Evolutionary conservation across 2,797 vertebrate species (phyloP), one percentile per base, ranked within the genome.

Genomic region (Periophthalmus magnuspinnatus): DNA sequence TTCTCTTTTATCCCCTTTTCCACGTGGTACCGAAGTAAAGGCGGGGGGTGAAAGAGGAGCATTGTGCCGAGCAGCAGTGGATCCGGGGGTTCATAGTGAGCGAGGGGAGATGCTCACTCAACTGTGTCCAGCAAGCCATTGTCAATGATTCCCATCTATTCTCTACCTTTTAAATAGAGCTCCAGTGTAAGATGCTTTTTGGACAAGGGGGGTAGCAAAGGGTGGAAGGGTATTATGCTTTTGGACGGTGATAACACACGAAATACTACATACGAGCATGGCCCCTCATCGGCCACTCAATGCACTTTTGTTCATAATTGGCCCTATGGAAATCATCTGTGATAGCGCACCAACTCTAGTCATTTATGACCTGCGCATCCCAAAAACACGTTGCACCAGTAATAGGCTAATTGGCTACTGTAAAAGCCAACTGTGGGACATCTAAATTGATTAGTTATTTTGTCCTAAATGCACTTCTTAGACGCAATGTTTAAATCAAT

Each of bases 101-200:
- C 87, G 91, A 91, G 89, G 90, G 90, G 93, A 93, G 92, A 93
- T 93, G 93, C 92, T 93, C 92, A 94, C 92, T 94, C 92, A 93
- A 93, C 93, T 94, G 93, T 94, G 93, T 93, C 93, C 93, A 93
- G 92, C 92, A 87, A 85, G 85, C 92, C 91, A 93, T 94, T 94
- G 93, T 94, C 91, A 91, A 86, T 91, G 90, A 93, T 91, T 90
- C 91, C 91, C 91, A 90, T 93, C 92, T 90, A 94, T 94, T 94
- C 92, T 93, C 88, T 91, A 83, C 90, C 89, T 93, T 93, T 94
- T 94, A 94, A 94, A 94, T 91, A 92, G 92, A 93, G 91, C 91
- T 91, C 89, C 89, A 91, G 85, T 91, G 87, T 88, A 92, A 92
- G 90, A 91, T 91, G 86, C 67, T 78, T 82, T 86, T 78, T 81